These are phyloP conservation scores for Ennomos erosarius DNA, from an alignment of 2,888 invertebrate genomes.

Conservation along the genomic window DNA sequence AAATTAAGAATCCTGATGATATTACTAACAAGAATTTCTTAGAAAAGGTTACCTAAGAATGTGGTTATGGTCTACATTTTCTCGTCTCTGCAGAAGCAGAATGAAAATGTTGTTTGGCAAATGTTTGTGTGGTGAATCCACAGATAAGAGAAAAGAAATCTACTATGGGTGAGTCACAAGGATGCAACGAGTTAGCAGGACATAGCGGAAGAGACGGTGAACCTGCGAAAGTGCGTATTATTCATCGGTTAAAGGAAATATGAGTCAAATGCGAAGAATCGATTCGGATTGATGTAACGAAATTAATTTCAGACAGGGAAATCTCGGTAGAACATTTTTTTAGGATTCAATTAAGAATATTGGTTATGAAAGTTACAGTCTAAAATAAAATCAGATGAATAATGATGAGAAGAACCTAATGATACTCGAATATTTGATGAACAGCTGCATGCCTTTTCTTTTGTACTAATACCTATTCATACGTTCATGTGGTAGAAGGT, in stretches of 20 bases:
- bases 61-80: neutral
- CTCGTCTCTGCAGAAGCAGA: neutral
- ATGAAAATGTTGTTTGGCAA: slow-evolving; percentile 17
- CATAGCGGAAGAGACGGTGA: slow-evolving; percentile 22
- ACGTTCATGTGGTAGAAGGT: too few species aligned
- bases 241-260: slow-evolving; percentile 17
- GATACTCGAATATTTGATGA: too few species aligned
- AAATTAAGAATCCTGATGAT: neutral
- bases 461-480: too few species aligned
- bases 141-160: too few species aligned
- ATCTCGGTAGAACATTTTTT: neutral
- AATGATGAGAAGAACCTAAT: too few species aligned
- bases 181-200: slow-evolving; percentile 4
- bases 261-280: slow-evolving; percentile 18
- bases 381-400: too few species aligned
- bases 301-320: slow-evolving; percentile 2
- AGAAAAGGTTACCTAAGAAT: slow-evolving; percentile 11
- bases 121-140: slow-evolving; percentile 17
- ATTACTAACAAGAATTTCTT: slow-evolving; percentile 5
- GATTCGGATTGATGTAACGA: neutral
- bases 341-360: too few species aligned
- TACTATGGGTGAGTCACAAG: slow-evolving; percentile 25
- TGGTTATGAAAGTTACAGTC: too few species aligned
- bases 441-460: too few species aligned
- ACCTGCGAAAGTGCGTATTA: slow-evolving; percentile 8